Conservation (phyloP, 2,888 invertebrate genomes). For the Ephialtes manifestator region DNA sequence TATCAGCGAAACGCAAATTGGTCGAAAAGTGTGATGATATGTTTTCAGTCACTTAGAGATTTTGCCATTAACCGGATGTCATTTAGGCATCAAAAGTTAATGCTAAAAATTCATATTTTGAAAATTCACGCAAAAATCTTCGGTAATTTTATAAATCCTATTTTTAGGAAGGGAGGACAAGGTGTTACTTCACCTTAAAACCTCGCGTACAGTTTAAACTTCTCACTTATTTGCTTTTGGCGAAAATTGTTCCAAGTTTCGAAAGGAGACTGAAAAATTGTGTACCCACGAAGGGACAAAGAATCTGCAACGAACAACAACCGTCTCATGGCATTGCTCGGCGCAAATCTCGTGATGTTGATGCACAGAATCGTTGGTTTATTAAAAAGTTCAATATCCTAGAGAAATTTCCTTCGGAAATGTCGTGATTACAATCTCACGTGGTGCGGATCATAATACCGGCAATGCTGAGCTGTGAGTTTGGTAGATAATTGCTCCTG, state of each 20-base stretch:
- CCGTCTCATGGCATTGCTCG: background rate
- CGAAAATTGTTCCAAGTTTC: background rate
- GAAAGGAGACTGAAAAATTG: background rate
- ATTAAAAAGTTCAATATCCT: background rate
- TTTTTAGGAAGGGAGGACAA: background rate
- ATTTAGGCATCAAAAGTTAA: background rate
- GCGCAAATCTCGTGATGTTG: background rate
- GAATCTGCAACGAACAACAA: background rate
- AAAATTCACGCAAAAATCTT: background rate
- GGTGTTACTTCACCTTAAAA: background rate
- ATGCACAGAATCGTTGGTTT: background rate
- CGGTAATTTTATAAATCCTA: background rate
- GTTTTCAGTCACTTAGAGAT: slow-evolving; percentile 35
- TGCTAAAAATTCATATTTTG: background rate
- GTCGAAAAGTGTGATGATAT: slow-evolving; percentile 50
- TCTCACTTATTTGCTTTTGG: background rate
- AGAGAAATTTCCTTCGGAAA: slow-evolving; percentile 21
- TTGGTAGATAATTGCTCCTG: slow-evolving; percentile 91
- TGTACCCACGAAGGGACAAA: background rate
- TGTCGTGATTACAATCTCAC: slow-evolving; percentile 40
- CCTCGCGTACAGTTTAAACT: background rate
- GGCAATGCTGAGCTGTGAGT: slow-evolving; percentile 91
- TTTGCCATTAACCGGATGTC: background rate
- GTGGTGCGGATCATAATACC: slow-evolving; percentile 86
- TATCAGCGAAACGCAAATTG: slow-evolving; percentile 12